Evolutionary conservation across 2,113 vertebrate species (phyloP).

Genomic region (Scytalopus superciliaris): DNA sequence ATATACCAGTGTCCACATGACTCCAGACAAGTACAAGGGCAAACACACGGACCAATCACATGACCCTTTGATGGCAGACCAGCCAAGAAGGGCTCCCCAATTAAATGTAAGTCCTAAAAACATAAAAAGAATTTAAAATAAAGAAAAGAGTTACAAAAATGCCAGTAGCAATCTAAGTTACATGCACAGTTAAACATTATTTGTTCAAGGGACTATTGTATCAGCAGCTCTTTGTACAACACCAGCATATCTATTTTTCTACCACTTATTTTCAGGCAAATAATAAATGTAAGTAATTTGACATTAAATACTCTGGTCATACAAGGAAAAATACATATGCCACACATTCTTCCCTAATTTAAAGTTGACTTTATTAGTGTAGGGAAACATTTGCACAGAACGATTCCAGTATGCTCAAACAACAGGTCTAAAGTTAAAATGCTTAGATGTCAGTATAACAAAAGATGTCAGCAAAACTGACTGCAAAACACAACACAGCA

Average conservation of each 20-base stretch:
- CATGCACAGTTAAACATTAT: background rate
- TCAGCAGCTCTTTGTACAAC: background rate
- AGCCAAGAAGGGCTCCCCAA: slow-evolving; percentile 94
- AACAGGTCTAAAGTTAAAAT: background rate
- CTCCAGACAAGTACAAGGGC: slow-evolving; percentile 89
- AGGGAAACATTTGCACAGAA: background rate
- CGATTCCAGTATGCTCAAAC: background rate
- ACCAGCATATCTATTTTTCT: background rate
- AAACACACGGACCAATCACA: slow-evolving; percentile 92
- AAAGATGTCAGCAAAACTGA: background rate
- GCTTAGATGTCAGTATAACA: background rate
- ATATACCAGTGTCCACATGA: slow-evolving; percentile 95
- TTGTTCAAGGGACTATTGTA: accelerated
- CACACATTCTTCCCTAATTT: background rate
- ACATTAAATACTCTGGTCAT: background rate
- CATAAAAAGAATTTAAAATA: background rate
- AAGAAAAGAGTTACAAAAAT: background rate
- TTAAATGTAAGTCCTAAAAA: slow-evolving; percentile 89
- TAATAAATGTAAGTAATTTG: background rate
- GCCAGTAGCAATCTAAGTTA: background rate
- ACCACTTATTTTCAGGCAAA: background rate
- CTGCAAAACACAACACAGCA: background rate
- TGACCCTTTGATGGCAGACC: slow-evolving; percentile 87
- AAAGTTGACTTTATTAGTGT: background rate
- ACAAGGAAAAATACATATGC: background rate